phyloP scores from a whole-genome alignment of 2,888 invertebrate species.

The Ormyrus thymus region DNA sequence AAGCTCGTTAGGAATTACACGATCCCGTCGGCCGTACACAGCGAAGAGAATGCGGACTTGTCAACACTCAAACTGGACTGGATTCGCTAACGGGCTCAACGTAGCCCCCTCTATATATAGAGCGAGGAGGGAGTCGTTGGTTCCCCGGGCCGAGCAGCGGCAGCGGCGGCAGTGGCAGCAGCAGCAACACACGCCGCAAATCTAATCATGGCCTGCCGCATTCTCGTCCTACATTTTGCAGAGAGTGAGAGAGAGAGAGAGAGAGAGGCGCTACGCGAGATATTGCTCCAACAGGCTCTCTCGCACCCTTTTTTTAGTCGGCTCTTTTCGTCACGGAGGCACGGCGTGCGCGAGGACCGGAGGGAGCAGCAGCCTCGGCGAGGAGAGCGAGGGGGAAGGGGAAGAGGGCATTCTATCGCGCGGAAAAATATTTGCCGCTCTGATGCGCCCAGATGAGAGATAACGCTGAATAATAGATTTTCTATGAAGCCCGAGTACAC shows the following conservation, averaged over 20 bases:
- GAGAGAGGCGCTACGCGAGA: slow-evolving; percentile 1
- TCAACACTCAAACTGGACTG: slow-evolving; percentile 71
- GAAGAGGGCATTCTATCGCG: slow-evolving; percentile 28
- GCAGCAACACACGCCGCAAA: slow-evolving; percentile 70
- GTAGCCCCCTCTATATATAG: slow-evolving; percentile 18
- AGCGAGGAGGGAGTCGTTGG: not conserved
- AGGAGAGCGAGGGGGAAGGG: not conserved
- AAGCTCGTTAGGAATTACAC: slow-evolving; percentile 73
- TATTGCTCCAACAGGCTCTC: slow-evolving; percentile 32
- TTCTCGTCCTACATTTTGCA: slow-evolving; percentile 69
- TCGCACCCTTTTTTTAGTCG: too few relatives aligned
- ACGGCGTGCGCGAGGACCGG: too few relatives aligned
- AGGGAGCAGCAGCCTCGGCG: too few relatives aligned
- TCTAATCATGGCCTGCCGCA: slow-evolving; percentile 72
- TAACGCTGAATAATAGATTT: slow-evolving; percentile 40
- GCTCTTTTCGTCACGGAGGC: too few relatives aligned
- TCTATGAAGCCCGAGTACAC: slow-evolving; percentile 25
- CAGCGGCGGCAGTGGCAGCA: too few relatives aligned
- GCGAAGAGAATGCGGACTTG: slow-evolving; percentile 71
- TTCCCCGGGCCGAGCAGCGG: slow-evolving; percentile 49
- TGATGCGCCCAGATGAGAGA: slow-evolving; percentile 29
- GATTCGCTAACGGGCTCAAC: slow-evolving; percentile 72
- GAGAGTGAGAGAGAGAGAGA: not conserved
- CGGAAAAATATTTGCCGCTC: slow-evolving; percentile 46
- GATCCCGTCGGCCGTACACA: slow-evolving; percentile 63